These are phyloP conservation scores for Minunthozetes semirufus DNA, from an alignment of 2,888 invertebrate genomes.

Conservation along the genomic window DNA sequence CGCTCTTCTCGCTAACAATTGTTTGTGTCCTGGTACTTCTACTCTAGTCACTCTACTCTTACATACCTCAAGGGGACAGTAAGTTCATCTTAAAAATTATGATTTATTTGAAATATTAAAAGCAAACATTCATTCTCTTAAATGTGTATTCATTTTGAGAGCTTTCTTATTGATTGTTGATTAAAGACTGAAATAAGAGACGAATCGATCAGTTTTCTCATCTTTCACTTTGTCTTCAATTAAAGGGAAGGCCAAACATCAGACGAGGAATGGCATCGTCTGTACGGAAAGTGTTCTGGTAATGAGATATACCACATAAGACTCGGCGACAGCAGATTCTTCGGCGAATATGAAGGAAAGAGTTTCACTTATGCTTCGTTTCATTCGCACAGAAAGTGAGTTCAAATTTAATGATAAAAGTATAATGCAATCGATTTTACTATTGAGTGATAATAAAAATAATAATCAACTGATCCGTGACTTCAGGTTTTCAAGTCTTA, in stretches of 20 bases:
- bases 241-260: slow-evolving; percentile 85
- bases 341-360: slow-evolving; percentile 97
- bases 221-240: slow-evolving; percentile 40
- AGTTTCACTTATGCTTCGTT: slow-evolving; percentile 99
- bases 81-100: no score
- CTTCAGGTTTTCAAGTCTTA: no score
- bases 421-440: no score
- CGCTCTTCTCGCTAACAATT: slow-evolving; percentile 93
- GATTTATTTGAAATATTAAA: no score
- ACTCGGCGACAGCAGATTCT: slow-evolving; percentile 88
- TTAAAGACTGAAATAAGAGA: no score
- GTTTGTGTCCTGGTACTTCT: slow-evolving; percentile 94
- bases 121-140: no score
- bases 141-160: no score
- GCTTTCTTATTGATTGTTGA: no score
- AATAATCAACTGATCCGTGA: no score
- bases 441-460: no score
- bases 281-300: slow-evolving; percentile 97
- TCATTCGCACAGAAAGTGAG: slow-evolving; percentile 93
- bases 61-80: slow-evolving; percentile 97
- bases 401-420: no score
- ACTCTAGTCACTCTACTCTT: slow-evolving; percentile 89
- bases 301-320: slow-evolving; percentile 98
- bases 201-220: no score
- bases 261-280: slow-evolving; percentile 93